Percentiles rank a stretch among this genome's conserved stretches.
These are phyloP conservation scores for Diabrotica balteata DNA, from an alignment of 2,888 invertebrate genomes.

Conservation along the genomic window DNA sequence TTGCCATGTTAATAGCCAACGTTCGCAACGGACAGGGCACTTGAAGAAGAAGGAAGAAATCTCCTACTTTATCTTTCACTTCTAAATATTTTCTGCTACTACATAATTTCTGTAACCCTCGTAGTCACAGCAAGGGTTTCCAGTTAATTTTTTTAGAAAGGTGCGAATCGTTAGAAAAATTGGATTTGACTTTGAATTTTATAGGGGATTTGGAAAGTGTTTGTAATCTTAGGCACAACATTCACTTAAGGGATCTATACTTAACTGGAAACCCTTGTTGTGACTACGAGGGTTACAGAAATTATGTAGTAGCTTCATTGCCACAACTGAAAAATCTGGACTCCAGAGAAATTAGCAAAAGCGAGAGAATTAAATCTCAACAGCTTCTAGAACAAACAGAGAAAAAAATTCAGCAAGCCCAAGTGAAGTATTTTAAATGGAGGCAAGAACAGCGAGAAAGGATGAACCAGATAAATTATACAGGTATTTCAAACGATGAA, in stretches of 20 bases:
- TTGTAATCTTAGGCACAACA: constrained; percentile 69
- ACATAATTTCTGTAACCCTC: constrained; percentile 86
- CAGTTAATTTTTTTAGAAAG: constrained; percentile 79
- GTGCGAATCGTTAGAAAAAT: constrained; percentile 87
- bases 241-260: constrained; percentile 71
- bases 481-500: constrained; percentile 64
- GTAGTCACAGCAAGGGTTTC: constrained; percentile 87
- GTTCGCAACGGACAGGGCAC: too few relatives aligned
- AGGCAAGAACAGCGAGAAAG: constrained; percentile 53
- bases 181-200: constrained; percentile 94
- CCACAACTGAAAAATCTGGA: constrained; percentile 81
- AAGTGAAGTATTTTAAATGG: constrained; percentile 52
- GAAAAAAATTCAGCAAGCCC: constrained; percentile 60
- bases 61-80: too few relatives aligned
- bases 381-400: constrained; percentile 56
- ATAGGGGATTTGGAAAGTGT: constrained; percentile 86
- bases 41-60: too few relatives aligned
- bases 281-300: constrained; percentile 84
- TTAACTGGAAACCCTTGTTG: constrained; percentile 85
- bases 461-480: constrained; percentile 57
- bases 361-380: constrained; percentile 78
- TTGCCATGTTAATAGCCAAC: too few relatives aligned
- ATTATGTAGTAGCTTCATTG: constrained; percentile 82
- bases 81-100: too few relatives aligned
- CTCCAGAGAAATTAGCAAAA: constrained; percentile 76